phyloP scores from a whole-genome alignment of 2,797 vertebrate species.

The Vultur gryphus region DNA sequence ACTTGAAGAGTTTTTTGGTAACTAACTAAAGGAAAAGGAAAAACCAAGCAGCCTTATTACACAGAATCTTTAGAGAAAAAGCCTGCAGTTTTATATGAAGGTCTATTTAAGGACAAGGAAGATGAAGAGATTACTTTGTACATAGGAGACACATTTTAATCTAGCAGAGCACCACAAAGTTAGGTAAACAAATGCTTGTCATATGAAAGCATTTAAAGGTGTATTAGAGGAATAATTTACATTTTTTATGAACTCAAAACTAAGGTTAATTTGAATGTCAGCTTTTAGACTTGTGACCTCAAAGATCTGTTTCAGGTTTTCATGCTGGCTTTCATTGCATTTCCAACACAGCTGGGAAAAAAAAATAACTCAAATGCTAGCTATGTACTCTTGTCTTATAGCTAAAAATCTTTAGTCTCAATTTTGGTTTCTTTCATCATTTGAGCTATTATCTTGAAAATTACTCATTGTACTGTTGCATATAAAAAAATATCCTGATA shows the following conservation, averaged over 20 bases:
- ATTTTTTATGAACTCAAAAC: neutral
- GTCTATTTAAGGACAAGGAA: neutral
- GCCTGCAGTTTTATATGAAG: neutral
- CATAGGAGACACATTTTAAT: neutral
- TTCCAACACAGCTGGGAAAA: neutral
- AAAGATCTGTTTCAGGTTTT: neutral
- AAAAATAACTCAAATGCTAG: neutral
- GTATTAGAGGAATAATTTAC: neutral
- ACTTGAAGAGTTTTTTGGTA: neutral
- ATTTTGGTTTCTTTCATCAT: neutral
- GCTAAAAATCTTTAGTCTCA: neutral
- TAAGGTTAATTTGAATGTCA: neutral
- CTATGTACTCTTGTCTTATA: neutral
- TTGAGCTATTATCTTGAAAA: neutral
- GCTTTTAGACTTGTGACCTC: neutral
- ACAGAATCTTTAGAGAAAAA: neutral
- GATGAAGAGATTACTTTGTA: neutral
- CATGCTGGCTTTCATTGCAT: neutral
- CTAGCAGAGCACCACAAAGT: neutral
- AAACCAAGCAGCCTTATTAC: neutral
- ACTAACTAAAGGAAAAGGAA: neutral
- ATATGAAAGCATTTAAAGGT: neutral
- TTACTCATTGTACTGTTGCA: neutral
- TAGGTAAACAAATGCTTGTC: neutral
- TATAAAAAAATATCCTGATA: neutral